Evolutionary conservation across 2,888 invertebrate species (phyloP).

Genomic region (Amaurobius ferox): DNA sequence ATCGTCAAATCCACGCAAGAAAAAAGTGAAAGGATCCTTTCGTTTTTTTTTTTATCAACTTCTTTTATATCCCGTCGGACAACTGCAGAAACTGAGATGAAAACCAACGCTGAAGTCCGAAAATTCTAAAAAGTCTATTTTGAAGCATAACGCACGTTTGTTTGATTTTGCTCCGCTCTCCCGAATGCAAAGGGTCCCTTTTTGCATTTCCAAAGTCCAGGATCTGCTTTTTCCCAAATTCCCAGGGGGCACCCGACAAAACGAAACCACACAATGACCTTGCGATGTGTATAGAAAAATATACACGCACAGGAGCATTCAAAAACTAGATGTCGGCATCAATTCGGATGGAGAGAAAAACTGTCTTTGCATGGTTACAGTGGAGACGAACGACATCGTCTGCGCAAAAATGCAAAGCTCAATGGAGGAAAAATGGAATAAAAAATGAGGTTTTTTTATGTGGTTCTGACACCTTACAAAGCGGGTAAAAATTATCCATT

Average conservation of each 20-base stretch:
- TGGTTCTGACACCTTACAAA: conserved; percentile 70
- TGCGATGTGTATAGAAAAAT: conserved; percentile 35
- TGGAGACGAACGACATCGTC: conserved; percentile 51
- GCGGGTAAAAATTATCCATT: conserved; percentile 67
- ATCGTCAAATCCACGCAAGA: conserved; percentile 14
- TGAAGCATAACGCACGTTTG: conserved; percentile 53
- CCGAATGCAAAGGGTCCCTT: conserved; percentile 10
- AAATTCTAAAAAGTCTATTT: conserved; percentile 57
- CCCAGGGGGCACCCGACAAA: conserved; percentile 39
- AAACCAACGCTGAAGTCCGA: conserved; percentile 25
- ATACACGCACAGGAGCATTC: conserved; percentile 35
- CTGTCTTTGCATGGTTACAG: conserved; percentile 35
- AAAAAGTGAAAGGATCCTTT: conserved; percentile 9
- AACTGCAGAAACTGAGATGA: conserved; percentile 15
- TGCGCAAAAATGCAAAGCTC: conserved; percentile 53
- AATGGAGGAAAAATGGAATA: conserved; percentile 68
- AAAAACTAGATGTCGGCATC: conserved; percentile 40
- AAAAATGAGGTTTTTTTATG: conserved; percentile 68
- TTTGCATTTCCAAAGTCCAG: conserved; percentile 28
- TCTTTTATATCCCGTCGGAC: not conserved
- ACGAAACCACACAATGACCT: conserved; percentile 34
- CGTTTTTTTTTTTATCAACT: not conserved
- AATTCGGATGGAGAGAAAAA: conserved; percentile 35
- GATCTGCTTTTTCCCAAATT: conserved; percentile 20
- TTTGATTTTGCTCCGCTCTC: conserved; percentile 51